These are phyloP conservation scores for Argentina silus DNA, from an alignment of 2,797 vertebrate genomes.

Conservation along the genomic window DNA sequence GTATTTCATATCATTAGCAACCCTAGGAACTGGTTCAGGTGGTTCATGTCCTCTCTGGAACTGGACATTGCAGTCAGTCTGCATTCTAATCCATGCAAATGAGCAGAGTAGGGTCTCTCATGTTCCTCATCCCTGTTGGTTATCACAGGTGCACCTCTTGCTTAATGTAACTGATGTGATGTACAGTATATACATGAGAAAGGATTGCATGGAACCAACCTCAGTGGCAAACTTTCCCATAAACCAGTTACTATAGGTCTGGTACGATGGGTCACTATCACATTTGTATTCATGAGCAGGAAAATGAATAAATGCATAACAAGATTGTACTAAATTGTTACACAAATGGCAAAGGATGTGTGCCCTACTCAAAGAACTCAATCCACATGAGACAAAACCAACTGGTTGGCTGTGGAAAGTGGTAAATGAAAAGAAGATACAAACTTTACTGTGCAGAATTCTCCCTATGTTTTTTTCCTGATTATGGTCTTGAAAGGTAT, in stretches of 20 bases:
- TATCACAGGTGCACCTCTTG: constrained; percentile 34
- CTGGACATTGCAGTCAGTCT: constrained; percentile 16
- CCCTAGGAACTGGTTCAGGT: neutral
- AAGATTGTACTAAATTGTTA: constrained; percentile 71
- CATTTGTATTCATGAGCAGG: constrained; percentile 78
- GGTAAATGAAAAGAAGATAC: constrained; percentile 38
- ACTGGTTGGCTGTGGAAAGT: constrained; percentile 48
- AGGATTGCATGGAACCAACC: constrained; percentile 62
- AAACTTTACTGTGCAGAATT: neutral
- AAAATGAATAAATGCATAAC: constrained; percentile 76
- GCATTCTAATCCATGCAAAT: constrained; percentile 18
- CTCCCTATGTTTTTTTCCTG: constrained; percentile 3
- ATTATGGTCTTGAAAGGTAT: neutral
- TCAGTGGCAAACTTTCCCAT: constrained; percentile 59
- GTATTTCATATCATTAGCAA: neutral
- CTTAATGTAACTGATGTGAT: constrained; percentile 43
- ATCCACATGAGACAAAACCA: constrained; percentile 30
- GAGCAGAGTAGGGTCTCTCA: constrained; percentile 28
- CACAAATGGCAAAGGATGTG: constrained; percentile 74
- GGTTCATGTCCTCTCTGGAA: constrained; percentile 1
- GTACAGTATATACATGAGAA: constrained; percentile 68
- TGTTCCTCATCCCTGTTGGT: constrained; percentile 35
- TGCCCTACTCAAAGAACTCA: constrained; percentile 56
- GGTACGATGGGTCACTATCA: constrained; percentile 64
- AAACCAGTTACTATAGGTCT: constrained; percentile 52